Conservation (phyloP, 2,888 invertebrate species). For the Leptodirus hochenwartii region DNA sequence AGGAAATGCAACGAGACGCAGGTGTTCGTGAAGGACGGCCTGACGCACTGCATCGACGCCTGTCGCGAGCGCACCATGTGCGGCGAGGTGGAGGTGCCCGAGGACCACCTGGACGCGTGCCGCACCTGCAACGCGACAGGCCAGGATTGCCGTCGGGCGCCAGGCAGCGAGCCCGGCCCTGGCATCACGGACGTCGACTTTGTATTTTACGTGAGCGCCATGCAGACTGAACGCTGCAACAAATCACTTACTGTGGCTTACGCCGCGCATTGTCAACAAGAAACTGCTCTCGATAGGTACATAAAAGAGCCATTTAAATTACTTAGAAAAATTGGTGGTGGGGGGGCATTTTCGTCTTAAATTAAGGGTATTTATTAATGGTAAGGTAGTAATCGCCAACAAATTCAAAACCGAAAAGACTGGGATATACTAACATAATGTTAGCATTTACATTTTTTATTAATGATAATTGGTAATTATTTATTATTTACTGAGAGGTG, state of each 20-base stretch:
- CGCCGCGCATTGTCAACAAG: slow-evolving; percentile 97
- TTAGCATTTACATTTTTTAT: no score
- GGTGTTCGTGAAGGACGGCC: slow-evolving; percentile 66
- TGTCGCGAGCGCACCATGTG: slow-evolving; percentile 80
- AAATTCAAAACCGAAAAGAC: no score
- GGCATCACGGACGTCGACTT: slow-evolving; percentile 80
- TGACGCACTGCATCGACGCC: slow-evolving; percentile 72
- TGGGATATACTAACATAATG: no score
- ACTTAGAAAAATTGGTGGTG: no score
- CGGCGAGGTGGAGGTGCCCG: slow-evolving; percentile 88
- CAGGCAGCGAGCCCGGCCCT: slow-evolving; percentile 33
- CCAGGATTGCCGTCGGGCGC: slow-evolving; percentile 50
- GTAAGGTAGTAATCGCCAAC: no score
- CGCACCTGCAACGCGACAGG: slow-evolving; percentile 76
- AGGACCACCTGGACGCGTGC: slow-evolving; percentile 85
- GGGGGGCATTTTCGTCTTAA: no score
- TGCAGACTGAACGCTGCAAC: slow-evolving; percentile 75
- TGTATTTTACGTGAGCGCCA: slow-evolving; percentile 89
- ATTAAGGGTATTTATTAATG: no score
- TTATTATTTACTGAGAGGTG: no score
- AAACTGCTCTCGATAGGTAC: slow-evolving; percentile 62
- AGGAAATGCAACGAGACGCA: slow-evolving; percentile 81
- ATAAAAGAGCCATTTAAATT: background rate
- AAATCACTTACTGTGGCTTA: slow-evolving; percentile 88
- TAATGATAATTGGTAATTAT: no score